phyloP scores from a whole-genome alignment of 2,888 invertebrate genomes.

The Ischnus inquisitorius region DNA sequence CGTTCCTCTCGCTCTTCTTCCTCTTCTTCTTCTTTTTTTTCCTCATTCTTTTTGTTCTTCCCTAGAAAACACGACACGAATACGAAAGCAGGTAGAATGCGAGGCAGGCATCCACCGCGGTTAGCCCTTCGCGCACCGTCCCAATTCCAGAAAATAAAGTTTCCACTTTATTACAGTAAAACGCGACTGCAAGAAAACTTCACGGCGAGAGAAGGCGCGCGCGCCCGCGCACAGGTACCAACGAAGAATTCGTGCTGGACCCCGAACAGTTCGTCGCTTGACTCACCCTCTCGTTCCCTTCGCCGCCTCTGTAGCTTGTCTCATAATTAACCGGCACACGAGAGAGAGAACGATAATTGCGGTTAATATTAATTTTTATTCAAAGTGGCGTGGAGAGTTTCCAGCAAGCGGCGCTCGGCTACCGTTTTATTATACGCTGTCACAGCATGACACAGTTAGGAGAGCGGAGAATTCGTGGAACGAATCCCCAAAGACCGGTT shows the following conservation, averaged over 20 bases:
- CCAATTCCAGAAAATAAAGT: slow-evolving; percentile 77
- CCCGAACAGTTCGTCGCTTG: slow-evolving; percentile 32
- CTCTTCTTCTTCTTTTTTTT: slow-evolving; percentile 44
- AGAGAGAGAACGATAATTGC: slow-evolving; percentile 72
- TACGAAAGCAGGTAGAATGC: slow-evolving; percentile 76
- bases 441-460: slow-evolving; percentile 46
- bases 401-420: slow-evolving; percentile 57
- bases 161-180: slow-evolving; percentile 78
- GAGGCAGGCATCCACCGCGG: slow-evolving; percentile 52
- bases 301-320: slow-evolving; percentile 32
- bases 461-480: slow-evolving; percentile 36
- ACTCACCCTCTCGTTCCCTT: slow-evolving; percentile 22
- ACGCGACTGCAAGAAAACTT: slow-evolving; percentile 62
- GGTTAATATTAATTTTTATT: slow-evolving; percentile 79
- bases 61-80: slow-evolving; percentile 79
- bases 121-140: slow-evolving; percentile 58
- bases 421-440: slow-evolving; percentile 69
- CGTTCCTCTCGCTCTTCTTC: slow-evolving; percentile 70
- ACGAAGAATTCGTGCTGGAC: slow-evolving; percentile 59
- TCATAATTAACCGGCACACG: slow-evolving; percentile 59
- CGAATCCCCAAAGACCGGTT: slow-evolving; percentile 12
- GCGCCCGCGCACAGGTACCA: slow-evolving; percentile 45
- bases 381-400: slow-evolving; percentile 61
- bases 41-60: slow-evolving; percentile 64
- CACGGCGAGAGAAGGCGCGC: slow-evolving; percentile 24